Base-by-base conservation (phyloP, 2,888 invertebrate species). In the Leptinotarsa tumamoca region DNA sequence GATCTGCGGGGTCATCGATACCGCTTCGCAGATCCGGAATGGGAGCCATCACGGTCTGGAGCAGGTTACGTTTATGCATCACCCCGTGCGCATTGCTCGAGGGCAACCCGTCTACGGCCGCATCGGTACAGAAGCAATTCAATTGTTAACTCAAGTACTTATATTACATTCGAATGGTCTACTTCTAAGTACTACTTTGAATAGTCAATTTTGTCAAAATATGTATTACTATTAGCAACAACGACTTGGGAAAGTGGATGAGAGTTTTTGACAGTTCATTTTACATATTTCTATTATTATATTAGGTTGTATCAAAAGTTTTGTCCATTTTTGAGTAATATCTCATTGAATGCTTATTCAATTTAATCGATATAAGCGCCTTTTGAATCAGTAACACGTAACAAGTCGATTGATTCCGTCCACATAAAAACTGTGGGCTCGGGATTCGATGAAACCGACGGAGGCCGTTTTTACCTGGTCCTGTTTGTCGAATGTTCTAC, bases 21-120 rank as follows among this genome's bases (percentile, higher is more conserved):
- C 92, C 92, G 89, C 92, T 92, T 89, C 96, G 93, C 90, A 96
- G 93, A 91, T 95, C 95, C 88, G 96, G 96, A 89, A 96, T 96
- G 89, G 95, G 93, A 89, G 91, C 91, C 89, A 95, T 94, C 89
- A 92, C 91, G 89, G 95, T 93, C 91, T 94, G 93, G 90, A 95
- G 94, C 90, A 96, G 93, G 90, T 95, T 92, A 87, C 94, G 93
- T 90, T 92, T 93, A 92, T 94, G 95, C 88, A 93, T 93, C 90
- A 96, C 95, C 90, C 95, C 96, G 90, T 94, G 94, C 91, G 91
- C 93, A 93, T 95, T 96, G 90, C 94, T 91, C 84, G 88, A 86
- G 88, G 91, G 91, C 89, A 90, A 91, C 89, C 90, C 90, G 90
- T 90, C 89, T 89, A 86, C 86, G 86, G 85, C 86, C 84, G 87